Evolutionary conservation across 1,140 invertebrate genomes (phyloP).

Genomic region (Neodiprion pinetum): DNA sequence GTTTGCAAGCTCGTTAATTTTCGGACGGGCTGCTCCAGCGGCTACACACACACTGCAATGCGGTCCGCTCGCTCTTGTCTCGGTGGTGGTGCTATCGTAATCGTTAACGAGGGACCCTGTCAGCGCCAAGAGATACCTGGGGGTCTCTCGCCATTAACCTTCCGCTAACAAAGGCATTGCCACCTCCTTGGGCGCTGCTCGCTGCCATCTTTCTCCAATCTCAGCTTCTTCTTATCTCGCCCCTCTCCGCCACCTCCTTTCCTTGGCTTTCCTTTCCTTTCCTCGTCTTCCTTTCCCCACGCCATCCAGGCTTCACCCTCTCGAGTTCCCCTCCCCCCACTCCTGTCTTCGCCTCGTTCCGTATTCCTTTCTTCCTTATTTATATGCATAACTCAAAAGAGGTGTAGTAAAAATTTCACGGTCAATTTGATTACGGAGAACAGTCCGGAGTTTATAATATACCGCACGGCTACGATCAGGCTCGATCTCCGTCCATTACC

Average conservation of each 20-base stretch:
- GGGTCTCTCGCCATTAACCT: constrained; percentile 52
- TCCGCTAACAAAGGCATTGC: constrained; percentile 53
- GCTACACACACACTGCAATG: constrained; percentile 9
- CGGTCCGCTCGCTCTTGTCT: constrained; percentile 28
- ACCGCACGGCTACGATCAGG: too few species aligned
- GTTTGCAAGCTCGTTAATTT: constrained; percentile 46
- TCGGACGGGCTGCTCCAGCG: constrained; percentile 35
- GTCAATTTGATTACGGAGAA: constrained; percentile 27
- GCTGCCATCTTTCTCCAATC: constrained; percentile 4
- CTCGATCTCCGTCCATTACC: too few species aligned
- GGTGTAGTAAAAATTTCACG: constrained; percentile 58
- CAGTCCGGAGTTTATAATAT: neutral
- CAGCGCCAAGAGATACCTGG: constrained; percentile 46
- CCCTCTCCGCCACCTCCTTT: neutral
- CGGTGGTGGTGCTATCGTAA: constrained; percentile 46
- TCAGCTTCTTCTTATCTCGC: neutral
- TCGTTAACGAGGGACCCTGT: constrained; percentile 52
- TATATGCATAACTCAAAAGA: constrained; percentile 60
- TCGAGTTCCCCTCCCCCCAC: neutral
- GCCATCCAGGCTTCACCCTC: neutral
- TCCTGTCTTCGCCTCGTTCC: constrained; percentile 25
- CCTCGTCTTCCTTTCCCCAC: neutral
- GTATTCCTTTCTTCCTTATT: constrained; percentile 50
- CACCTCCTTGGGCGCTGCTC: constrained; percentile 42
- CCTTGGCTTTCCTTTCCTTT: neutral